Percentiles rank a stretch among this genome's conserved stretches.
These are phyloP conservation scores for Leptinotarsa tumamoca DNA, from an alignment of 2,888 invertebrate genomes.

Conservation along the genomic window DNA sequence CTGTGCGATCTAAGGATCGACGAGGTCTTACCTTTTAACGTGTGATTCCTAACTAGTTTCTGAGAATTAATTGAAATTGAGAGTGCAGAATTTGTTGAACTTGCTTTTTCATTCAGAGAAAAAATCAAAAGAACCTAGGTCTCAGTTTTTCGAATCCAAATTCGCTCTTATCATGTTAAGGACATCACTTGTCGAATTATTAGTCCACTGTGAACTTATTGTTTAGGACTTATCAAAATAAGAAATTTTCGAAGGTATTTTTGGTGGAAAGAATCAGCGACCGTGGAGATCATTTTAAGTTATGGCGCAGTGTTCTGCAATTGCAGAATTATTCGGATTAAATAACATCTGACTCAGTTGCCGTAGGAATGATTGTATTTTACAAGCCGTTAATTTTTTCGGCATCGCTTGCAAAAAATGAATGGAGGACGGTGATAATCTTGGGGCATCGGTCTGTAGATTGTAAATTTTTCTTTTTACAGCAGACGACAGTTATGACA, in stretches of 20 bases:
- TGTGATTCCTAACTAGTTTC: too few relatives aligned
- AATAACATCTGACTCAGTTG: slow-evolving; percentile 19
- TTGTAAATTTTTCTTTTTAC: background rate
- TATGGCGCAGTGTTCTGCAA: background rate
- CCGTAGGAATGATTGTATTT: slow-evolving; percentile 16
- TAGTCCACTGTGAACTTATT: too few relatives aligned
- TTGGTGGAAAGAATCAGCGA: background rate
- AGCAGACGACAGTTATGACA: slow-evolving; percentile 5
- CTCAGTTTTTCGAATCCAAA: too few relatives aligned
- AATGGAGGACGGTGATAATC: background rate
- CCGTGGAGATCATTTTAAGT: background rate
- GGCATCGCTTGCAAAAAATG: background rate
- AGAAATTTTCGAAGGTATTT: background rate
- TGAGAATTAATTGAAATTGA: too few relatives aligned
- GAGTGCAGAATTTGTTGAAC: too few relatives aligned
- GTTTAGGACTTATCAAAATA: too few relatives aligned
- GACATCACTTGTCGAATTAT: too few relatives aligned
- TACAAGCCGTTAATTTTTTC: slow-evolving; percentile 20
- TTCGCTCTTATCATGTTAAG: too few relatives aligned
- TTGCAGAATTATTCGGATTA: slow-evolving; percentile 21
- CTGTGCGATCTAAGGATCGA: too few relatives aligned
- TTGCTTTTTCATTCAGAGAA: too few relatives aligned
- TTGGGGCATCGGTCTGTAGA: background rate
- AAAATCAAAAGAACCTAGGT: too few relatives aligned
- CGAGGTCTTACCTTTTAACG: too few relatives aligned